Evolutionary conservation across 1,140 invertebrate species (phyloP).

Genomic region (Leptinotarsa lineolata): DNA sequence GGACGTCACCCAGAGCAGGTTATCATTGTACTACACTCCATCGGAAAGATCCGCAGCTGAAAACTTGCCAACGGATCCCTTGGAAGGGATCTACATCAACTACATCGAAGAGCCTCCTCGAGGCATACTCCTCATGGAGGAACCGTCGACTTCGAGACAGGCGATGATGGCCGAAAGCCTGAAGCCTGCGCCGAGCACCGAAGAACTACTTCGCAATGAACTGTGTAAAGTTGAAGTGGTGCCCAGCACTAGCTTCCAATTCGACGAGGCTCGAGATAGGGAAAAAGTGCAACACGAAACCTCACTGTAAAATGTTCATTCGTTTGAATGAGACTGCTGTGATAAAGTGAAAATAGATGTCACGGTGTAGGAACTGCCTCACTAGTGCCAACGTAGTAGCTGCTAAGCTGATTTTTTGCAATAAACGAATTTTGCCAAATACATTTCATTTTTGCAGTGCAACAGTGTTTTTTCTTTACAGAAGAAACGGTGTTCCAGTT

Average conservation of each 20-base stretch:
- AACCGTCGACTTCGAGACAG: conserved; percentile 37
- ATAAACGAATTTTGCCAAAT: conserved; percentile 27
- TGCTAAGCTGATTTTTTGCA: not conserved
- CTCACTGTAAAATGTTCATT: conserved; percentile 28
- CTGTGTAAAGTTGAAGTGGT: not conserved
- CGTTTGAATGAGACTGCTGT: conserved; percentile 8
- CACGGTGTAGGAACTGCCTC: conserved; percentile 27
- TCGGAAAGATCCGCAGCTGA: conserved; percentile 62
- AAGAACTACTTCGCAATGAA: conserved; percentile 8
- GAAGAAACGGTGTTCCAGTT: conserved; percentile 1
- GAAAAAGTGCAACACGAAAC: conserved; percentile 34
- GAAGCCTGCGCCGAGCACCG: conserved; percentile 9
- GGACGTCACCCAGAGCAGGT: conserved; percentile 66
- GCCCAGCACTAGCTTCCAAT: conserved; percentile 1
- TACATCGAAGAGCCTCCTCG: conserved; percentile 48
- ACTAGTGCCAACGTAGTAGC: conserved; percentile 29
- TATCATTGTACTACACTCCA: conserved; percentile 79
- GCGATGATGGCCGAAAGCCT: conserved; percentile 19
- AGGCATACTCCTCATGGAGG: conserved; percentile 31
- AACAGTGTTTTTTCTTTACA: not conserved
- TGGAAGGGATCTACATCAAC: conserved; percentile 50
- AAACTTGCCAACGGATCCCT: conserved; percentile 38
- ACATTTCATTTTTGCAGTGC: conserved; percentile 4
- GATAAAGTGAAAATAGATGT: conserved; percentile 25
- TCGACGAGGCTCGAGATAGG: not conserved